Base-by-base conservation (phyloP, 2,888 invertebrate genomes). In the Lymantria monacha region DNA sequence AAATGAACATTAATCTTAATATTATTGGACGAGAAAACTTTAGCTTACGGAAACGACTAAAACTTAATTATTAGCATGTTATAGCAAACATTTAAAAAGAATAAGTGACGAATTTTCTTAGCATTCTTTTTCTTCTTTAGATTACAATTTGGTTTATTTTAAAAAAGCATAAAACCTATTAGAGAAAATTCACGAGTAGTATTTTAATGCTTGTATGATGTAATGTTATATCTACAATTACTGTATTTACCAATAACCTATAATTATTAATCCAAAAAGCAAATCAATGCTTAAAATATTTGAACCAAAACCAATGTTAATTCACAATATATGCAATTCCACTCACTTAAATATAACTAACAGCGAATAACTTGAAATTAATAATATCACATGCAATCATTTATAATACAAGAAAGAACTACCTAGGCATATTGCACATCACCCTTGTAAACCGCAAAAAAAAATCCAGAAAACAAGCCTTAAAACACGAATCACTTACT, bases 401-500 rank as follows among this genome's bases (percentile, higher is more conserved):
- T 56, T 61, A 56, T 53, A 53, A 61, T 61, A 66, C 54, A 61
- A 63, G 56, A 63, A 52, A 59, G 55, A 48, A 65, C 72, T 63
- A 59, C 63, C 65, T 63, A 66, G 53, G 49, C 61, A 57, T 67
- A 53, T 55, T 31, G 66, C 72, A 76, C 58, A 72, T 72, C 77
- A 77, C 76, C 76, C 66, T 66, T 66, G 55, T 63, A 72, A 70
- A 68, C n/a, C 55, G 65, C 63, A 74, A 76, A 76, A 81, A 22
- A 76, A 76, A 81, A 66, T 71, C 68, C 77, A 81, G 81, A 84
- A 84, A 79, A 82, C 80, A 80, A 85, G 85, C 75, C 70, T 66
- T 75, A 77, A 75, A 79, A 72, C 68, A 71, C 74, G 72, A 70
- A 66, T 68, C 75, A 90, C 90, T 91, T 90, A 91, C 90, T 84